phyloP scores from a whole-genome alignment of 2,888 invertebrate species.

The Megaustenia siamemsis region DNA sequence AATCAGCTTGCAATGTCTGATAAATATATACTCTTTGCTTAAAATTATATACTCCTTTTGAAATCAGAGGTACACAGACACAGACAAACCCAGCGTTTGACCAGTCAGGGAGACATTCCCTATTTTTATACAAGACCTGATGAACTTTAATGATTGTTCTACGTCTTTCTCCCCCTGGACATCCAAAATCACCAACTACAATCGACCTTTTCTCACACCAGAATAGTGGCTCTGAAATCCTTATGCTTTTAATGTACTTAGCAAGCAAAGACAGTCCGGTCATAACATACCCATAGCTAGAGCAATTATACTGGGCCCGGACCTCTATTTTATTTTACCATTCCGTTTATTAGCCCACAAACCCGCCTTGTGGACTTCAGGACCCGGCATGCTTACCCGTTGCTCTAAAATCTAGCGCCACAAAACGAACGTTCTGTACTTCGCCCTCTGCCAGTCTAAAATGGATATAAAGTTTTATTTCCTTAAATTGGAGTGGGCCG shows the following conservation, averaged over 20 bases:
- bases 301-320: conserved; percentile 20
- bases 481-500: conserved; percentile 24
- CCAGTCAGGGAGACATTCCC: background rate
- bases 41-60: background rate
- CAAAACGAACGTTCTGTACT: conserved; percentile 30
- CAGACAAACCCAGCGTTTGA: conserved; percentile 7
- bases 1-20: too few species aligned
- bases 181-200: conserved; percentile 31
- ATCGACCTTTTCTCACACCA: conserved; percentile 1
- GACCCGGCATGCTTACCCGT: conserved; percentile 23
- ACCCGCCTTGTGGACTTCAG: background rate
- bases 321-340: conserved; percentile 17
- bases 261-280: conserved; percentile 19
- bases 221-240: background rate
- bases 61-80: background rate
- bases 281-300: conserved; percentile 7
- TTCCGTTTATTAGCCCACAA: conserved; percentile 35
- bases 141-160: conserved; percentile 43
- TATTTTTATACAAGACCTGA: conserved; percentile 40
- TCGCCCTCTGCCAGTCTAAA: background rate
- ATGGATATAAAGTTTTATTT: conserved; percentile 41
- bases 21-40: too few species aligned
- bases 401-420: conserved; percentile 38
- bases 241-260: conserved; percentile 44
- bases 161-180: background rate